phyloP scores from a whole-genome alignment of 2,888 invertebrate species.

The Archips crataeganus region DNA sequence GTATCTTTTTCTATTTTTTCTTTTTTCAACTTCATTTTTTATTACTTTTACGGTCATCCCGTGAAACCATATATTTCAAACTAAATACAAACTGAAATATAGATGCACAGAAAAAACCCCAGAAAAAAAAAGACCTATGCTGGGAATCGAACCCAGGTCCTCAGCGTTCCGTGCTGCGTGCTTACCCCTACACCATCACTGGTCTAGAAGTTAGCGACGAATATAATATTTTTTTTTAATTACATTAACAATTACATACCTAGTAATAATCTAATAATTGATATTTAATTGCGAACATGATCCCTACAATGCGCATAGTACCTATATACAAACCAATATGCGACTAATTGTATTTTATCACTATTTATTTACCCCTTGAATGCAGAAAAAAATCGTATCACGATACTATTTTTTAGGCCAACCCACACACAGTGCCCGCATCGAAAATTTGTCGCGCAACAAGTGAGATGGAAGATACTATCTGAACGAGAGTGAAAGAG shows the following conservation, averaged over 20 bases:
- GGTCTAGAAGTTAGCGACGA: no score
- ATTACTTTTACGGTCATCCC: no score
- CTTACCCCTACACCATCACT: no score
- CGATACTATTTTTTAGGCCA: conserved; percentile 82
- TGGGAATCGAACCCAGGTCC: no score
- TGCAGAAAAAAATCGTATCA: conserved; percentile 69
- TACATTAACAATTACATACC: background rate
- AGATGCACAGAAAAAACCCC: no score
- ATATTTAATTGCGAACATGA: background rate
- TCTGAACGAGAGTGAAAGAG: conserved; percentile 81
- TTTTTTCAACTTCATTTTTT: no score
- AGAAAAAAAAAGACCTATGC: no score
- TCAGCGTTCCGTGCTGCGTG: no score
- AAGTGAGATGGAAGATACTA: conserved; percentile 68
- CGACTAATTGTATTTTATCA: background rate
- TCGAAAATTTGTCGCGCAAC: conserved; percentile 82
- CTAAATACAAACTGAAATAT: no score
- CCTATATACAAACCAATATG: background rate
- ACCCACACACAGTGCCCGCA: conserved; percentile 81
- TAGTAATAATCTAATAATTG: background rate
- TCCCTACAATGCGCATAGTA: background rate
- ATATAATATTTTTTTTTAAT: no score
- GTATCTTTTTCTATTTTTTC: no score
- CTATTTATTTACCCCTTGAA: conserved; percentile 7
- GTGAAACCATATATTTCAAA: no score